A percentile compares a stretch with the other conserved stretches of the same genome.
Evolutionary conservation across 2,888 invertebrate genomes (phyloP).

Genomic region (Cerceris ruficornis): DNA sequence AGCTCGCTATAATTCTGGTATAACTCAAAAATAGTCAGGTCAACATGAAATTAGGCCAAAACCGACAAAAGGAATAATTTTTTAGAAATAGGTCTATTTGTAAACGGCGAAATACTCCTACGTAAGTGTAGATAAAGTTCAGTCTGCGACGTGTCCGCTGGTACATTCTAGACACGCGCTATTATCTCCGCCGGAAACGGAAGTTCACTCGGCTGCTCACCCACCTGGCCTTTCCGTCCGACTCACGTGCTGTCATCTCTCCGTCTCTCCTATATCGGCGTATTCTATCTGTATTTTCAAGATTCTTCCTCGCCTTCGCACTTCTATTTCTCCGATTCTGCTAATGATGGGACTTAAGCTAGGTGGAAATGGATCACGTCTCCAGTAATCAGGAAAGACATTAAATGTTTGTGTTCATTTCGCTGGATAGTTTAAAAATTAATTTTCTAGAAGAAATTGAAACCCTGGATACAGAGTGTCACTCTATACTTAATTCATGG

Average conservation of each 20-base stretch:
- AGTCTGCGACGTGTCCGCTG: conserved; percentile 36
- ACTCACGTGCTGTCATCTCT: conserved; percentile 50
- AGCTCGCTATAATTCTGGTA: too few relatives aligned
- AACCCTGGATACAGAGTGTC: too few relatives aligned
- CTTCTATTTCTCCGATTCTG: conserved; percentile 6
- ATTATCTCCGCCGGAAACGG: conserved; percentile 80
- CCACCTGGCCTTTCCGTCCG: conserved; percentile 76
- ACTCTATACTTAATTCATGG: too few relatives aligned
- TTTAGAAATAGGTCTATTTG: conserved; percentile 44
- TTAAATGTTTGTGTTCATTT: too few relatives aligned
- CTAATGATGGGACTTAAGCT: conserved; percentile 23
- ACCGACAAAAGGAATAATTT: conserved; percentile 30
- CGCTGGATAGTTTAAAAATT: too few relatives aligned
- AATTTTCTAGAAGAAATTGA: too few relatives aligned
- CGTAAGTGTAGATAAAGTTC: conserved; percentile 34
- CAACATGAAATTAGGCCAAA: conserved; percentile 7
- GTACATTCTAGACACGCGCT: conserved; percentile 70
- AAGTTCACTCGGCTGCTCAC: conserved; percentile 80
- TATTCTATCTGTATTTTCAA: conserved; percentile 50
- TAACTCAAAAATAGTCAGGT: background rate
- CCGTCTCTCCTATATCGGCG: conserved; percentile 27
- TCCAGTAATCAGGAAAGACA: background rate
- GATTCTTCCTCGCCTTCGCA: conserved; percentile 37
- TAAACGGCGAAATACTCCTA: conserved; percentile 41
- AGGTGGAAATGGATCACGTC: background rate